phyloP scores from a whole-genome alignment of 2,888 invertebrate genomes.

The Ectropis crepuscularia region DNA sequence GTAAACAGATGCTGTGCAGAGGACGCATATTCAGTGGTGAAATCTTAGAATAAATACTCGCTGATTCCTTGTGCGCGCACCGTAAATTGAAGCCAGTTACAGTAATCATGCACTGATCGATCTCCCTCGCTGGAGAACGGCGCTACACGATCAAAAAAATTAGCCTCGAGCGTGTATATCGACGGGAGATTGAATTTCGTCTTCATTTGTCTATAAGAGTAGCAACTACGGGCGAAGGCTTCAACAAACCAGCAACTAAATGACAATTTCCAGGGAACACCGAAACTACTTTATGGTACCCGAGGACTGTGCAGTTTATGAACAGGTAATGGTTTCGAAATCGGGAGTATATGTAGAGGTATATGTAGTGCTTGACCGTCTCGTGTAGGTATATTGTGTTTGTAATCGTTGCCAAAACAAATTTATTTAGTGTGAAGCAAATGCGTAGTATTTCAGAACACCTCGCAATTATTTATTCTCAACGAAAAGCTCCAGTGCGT shows the following conservation, averaged over 20 bases:
- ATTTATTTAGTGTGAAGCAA: slow-evolving; percentile 36
- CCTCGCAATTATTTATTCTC: slow-evolving; percentile 35
- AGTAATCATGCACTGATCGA: too few relatives aligned
- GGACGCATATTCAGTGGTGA: slow-evolving; percentile 6
- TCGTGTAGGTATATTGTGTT: slow-evolving; percentile 26
- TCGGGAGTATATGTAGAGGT: slow-evolving; percentile 19
- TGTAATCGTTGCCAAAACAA: slow-evolving; percentile 30
- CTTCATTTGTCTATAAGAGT: slow-evolving; percentile 1
- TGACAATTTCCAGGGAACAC: slow-evolving; percentile 49
- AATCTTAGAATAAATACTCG: neutral
- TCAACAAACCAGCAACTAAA: slow-evolving; percentile 70
- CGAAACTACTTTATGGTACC: slow-evolving; percentile 39
- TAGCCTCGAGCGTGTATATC: too few relatives aligned
- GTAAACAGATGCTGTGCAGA: slow-evolving; percentile 23
- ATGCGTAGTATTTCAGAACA: slow-evolving; percentile 33
- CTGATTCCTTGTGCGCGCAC: too few relatives aligned
- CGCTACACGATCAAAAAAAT: too few relatives aligned
- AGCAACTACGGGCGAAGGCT: slow-evolving; percentile 51
- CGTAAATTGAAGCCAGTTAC: too few relatives aligned
- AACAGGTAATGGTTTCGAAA: slow-evolving; percentile 10
- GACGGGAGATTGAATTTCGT: slow-evolving; percentile 9
- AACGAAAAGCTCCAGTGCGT: slow-evolving; percentile 50
- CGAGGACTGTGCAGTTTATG: slow-evolving; percentile 32
- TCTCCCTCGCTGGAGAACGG: too few relatives aligned
- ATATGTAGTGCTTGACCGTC: slow-evolving; percentile 14